Evolutionary conservation across 2,113 vertebrate species (phyloP), one percentile per base, ranked within the genome.

Genomic region (Ia io): DNA sequence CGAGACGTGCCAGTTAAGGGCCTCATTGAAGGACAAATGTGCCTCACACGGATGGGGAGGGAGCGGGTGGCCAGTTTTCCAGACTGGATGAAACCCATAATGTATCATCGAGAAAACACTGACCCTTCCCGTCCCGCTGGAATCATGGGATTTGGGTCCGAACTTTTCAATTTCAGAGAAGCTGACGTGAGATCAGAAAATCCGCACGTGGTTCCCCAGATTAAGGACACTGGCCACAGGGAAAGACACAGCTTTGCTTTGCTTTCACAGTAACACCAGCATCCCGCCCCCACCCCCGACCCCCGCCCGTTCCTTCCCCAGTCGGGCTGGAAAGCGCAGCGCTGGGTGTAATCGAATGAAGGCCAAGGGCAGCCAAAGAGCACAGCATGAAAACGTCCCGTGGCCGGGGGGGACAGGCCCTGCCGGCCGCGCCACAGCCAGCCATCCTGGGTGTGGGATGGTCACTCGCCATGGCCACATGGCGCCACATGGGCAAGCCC

Each of bases 241-340:
- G 74, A 82, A 78, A 42, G 30, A 77, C 2, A 0, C 6, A 3
- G 17, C 79, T 90, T 18, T 22, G 16, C 85, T 73, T 40, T 32
- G 25, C 42, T 71, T 30, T 11, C n/a, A 1, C 23, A 44, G 28
- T 1, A 25, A 11, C 61, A 22, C 14, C 3, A 1, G 18, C 13
- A 1, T 14, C 42, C 35, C 9, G 6, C 9, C 30, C 40, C 37
- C 37, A 4, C 37, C 37, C 37, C 37, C 37, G n/a, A 37, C 37
- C 37, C 37, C 37, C 37, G 4, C 37, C 35, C 25, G 4, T 5
- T 4, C 63, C 35, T 28, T 51, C 4, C 35, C 22, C 32, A 3
- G 14, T 4, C 0, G 7, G 3, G 35, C 14, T 13, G 9, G 9
- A 25, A 20, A 56, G 23, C 2, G 0, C 40, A 5, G 11, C 8